Conservation (phyloP, 2,888 invertebrate species). For the Habroteleia sp. region DNA sequence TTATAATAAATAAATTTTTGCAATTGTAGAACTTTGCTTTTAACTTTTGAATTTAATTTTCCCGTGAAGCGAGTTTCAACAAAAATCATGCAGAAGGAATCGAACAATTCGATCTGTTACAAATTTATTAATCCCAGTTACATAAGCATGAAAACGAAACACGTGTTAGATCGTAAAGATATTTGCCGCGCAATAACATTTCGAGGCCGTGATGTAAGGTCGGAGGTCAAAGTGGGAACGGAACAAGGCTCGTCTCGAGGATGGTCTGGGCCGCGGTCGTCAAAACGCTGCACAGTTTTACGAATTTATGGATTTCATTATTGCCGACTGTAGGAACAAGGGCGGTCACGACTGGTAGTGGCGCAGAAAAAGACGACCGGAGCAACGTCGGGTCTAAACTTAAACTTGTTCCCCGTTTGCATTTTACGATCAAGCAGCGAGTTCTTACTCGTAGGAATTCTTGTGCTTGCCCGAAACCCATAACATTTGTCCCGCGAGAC, state of each 20-base stretch:
- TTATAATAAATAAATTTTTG: too few relatives aligned
- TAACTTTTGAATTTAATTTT: too few relatives aligned
- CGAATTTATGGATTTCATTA: slow-evolving; percentile 87
- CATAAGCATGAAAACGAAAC: slow-evolving; percentile 28
- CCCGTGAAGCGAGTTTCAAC: too few relatives aligned
- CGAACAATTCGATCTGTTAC: not conserved
- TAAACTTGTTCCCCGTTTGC: slow-evolving; percentile 78
- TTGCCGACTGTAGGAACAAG: slow-evolving; percentile 82
- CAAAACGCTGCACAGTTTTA: slow-evolving; percentile 83
- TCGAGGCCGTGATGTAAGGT: slow-evolving; percentile 51
- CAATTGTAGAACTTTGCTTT: too few relatives aligned
- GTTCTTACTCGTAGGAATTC: slow-evolving; percentile 72
- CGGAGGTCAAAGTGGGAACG: slow-evolving; percentile 49
- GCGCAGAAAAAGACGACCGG: slow-evolving; percentile 43
- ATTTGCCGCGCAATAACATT: slow-evolving; percentile 70
- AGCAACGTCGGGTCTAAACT: slow-evolving; percentile 71
- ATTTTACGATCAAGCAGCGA: slow-evolving; percentile 78
- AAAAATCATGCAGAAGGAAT: too few relatives aligned
- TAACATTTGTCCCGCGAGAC: slow-evolving; percentile 69
- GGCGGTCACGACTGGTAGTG: slow-evolving; percentile 48
- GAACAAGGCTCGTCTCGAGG: slow-evolving; percentile 39
- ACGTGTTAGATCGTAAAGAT: slow-evolving; percentile 67
- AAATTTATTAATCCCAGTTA: slow-evolving; percentile 38
- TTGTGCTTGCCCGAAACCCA: slow-evolving; percentile 68
- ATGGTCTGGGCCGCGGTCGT: slow-evolving; percentile 65